Base-by-base conservation (phyloP, 2,113 vertebrate genomes). In the Neomonachus schauinslandi region DNA sequence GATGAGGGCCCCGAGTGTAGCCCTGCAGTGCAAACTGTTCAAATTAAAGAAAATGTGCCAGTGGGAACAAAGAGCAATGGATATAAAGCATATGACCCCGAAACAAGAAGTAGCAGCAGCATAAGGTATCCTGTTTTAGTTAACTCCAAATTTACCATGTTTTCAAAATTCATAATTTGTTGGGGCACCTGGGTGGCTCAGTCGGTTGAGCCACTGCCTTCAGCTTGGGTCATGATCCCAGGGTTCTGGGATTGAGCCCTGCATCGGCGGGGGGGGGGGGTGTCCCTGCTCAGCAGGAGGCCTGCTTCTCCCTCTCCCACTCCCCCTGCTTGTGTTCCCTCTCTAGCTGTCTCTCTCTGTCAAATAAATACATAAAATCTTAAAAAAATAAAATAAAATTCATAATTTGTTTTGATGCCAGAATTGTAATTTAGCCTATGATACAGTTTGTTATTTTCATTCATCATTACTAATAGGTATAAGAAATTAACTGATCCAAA, bases 1-100 rank as follows among this genome's bases (percentile, higher is more conserved):
- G 99, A 99, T 6, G 99, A 99, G 97, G 99, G 99, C 1, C 99
- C 99, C 0, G 98, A 99, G 94, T 99, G 99, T 76, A 94, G 67
- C 0, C 99, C 99, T 19, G 97, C 74, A 1, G 57, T 93, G 0
- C 53, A 99, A 28, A 89, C 72, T 22, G n/a, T 99, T 24, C 95
- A 9, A 0, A 98, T 99, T 76, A 99, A 98, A 69, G 99, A 99
- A 97, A 99, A 99, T 1, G 97, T 76, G 5, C 91, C 98, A 0
- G 57, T 98, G 4, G 99, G 98, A 59, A 99, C 99, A 0, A 0
- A 7, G 55, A 98, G 98, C 59, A 97, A 98, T 89, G 98, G 89
- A 0, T 99, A 99, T 1, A 42, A 83, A 39, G 99, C 99, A 6
- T 39, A 92, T 2, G 99, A 99, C 93, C 99, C 99, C 7, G 99